Conservation (phyloP, 2,797 vertebrate genomes). For the Eurystomus glaucurus region DNA sequence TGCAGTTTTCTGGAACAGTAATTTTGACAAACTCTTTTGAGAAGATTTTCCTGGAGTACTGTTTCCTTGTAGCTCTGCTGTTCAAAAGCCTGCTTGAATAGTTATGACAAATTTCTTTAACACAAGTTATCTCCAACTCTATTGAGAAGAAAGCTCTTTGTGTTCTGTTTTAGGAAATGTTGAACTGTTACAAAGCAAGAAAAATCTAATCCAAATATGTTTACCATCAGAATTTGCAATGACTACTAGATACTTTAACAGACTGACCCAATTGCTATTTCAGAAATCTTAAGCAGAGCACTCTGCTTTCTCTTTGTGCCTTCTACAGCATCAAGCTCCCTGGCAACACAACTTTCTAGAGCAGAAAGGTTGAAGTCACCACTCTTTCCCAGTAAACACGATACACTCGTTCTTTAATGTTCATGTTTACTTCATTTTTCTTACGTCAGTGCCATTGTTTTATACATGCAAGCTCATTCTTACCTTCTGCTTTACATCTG, state of each 20-base stretch:
- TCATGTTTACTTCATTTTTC: background rate
- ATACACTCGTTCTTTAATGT: background rate
- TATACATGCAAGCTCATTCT: background rate
- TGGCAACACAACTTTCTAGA: background rate
- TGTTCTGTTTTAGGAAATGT: background rate
- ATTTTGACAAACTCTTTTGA: background rate
- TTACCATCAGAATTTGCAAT: background rate
- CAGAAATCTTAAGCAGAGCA: background rate
- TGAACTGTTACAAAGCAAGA: background rate
- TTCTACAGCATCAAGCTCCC: background rate
- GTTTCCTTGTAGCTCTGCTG: background rate
- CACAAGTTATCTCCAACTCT: background rate
- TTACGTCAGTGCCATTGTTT: background rate
- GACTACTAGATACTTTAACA: background rate
- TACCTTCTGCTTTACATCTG: background rate
- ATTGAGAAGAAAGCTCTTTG: background rate
- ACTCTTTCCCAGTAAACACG: background rate
- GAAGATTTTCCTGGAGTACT: background rate
- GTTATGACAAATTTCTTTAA: rapidly evolving
- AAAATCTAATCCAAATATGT: background rate
- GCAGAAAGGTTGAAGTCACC: background rate
- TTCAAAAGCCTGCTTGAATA: background rate
- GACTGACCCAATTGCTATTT: background rate
- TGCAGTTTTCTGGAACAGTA: background rate
- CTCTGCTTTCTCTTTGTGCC: background rate